Percentiles rank a stretch among this genome's conserved stretches.
phyloP scores from a whole-genome alignment of 1,140 invertebrate species.

The Zaprionus tsacasi region DNA sequence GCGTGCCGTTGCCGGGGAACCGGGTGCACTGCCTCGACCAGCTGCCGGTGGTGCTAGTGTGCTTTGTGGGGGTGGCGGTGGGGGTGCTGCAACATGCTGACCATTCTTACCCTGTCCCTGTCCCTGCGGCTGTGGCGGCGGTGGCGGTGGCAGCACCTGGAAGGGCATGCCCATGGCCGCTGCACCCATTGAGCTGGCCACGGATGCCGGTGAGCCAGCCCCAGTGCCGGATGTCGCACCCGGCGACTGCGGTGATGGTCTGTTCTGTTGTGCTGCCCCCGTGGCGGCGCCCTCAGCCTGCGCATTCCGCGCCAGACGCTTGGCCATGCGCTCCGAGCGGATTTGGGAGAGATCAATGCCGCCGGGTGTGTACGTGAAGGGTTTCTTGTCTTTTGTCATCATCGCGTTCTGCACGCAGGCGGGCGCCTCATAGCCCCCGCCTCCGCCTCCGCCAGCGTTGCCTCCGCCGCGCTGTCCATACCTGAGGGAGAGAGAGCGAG shows the following conservation, averaged over 20 bases:
- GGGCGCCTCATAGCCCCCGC: constrained; percentile 88
- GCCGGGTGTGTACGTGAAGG: constrained; percentile 96
- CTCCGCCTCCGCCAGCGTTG: constrained; percentile 67
- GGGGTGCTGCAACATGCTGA: constrained; percentile 83
- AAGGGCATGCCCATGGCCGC: constrained; percentile 87
- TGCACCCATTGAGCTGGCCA: constrained; percentile 71
- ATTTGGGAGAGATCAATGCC: constrained; percentile 96
- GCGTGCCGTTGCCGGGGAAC: constrained; percentile 82
- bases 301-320: constrained; percentile 87
- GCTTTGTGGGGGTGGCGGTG: constrained; percentile 86
- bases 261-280: constrained; percentile 76
- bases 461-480: constrained; percentile 77
- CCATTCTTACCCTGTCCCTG: constrained; percentile 71
- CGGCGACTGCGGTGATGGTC: constrained; percentile 77
- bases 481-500: constrained; percentile 37
- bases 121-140: constrained; percentile 79
- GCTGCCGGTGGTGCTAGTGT: constrained; percentile 79
- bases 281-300: constrained; percentile 85
- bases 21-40: constrained; percentile 74
- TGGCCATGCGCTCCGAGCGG: constrained; percentile 93
- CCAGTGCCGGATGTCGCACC: constrained; percentile 47
- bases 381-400: constrained; percentile 97
- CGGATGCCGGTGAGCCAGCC: constrained; percentile 54
- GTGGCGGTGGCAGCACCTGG: constrained; percentile 88
- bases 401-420: constrained; percentile 96